Evolutionary conservation across 1,140 invertebrate genomes (phyloP).

Genomic region (Nasonia giraulti): DNA sequence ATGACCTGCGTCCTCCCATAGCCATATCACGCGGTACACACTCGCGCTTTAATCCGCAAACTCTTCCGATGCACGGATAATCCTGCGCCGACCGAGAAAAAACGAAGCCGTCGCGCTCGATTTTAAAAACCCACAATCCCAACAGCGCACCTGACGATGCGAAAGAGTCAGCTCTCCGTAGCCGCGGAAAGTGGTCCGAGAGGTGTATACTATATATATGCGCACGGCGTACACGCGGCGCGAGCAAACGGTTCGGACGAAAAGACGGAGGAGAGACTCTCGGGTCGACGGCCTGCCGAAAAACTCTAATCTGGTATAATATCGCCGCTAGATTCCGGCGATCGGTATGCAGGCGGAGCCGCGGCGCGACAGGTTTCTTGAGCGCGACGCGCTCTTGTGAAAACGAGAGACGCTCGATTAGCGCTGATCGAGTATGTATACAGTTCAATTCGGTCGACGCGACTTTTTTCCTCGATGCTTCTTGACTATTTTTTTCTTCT

Average conservation of each 20-base stretch:
- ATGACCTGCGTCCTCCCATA: no score
- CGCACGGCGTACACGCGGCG: background rate
- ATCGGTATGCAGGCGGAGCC: conserved; percentile 40
- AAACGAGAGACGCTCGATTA: background rate
- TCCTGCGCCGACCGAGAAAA: no score
- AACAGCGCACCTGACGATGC: background rate
- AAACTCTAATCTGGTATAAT: conserved; percentile 44
- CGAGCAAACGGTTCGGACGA: background rate
- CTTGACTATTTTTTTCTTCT: background rate
- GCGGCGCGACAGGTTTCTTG: conserved; percentile 5
- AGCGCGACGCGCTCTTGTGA: background rate
- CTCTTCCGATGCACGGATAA: background rate
- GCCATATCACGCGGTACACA: no score
- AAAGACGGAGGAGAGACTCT: conserved; percentile 27
- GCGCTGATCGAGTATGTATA: background rate
- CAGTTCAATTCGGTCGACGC: background rate
- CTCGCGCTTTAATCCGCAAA: background rate
- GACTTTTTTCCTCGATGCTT: background rate
- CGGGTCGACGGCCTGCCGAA: conserved; percentile 65
- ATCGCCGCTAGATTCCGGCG: conserved; percentile 27
- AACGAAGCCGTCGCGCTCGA: no score
- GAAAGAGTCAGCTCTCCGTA: background rate
- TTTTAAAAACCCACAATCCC: no score
- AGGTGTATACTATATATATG: background rate
- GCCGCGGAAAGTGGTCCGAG: background rate